Base-by-base conservation (phyloP, 2,113 vertebrate genomes). In the Anguilla rostrata region DNA sequence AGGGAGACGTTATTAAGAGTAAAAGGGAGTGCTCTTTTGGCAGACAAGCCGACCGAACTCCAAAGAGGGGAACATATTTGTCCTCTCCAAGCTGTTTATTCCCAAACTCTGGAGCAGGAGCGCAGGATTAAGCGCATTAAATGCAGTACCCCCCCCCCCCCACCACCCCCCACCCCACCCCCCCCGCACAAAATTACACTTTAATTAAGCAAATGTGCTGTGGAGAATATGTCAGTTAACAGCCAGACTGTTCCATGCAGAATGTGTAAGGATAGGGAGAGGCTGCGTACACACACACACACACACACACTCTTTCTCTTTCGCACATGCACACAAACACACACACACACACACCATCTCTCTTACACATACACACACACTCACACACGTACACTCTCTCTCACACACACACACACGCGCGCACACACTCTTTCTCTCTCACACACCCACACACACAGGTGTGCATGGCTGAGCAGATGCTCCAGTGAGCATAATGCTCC, bases 21-120 rank as follows among this genome's bases (percentile, higher is more conserved):
- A 39, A 79, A 89, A 87, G 84, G 53, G 63, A 84, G 56, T 83
- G 49, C 85, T 41, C 82, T 85, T 82, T 83, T 88, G 81, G 87
- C 89, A 84, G 34, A 6, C 0, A 18, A 39, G 39, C n/a, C 63
- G 43, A 75, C 71, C 12, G 29, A 12, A 34, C n/a, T 2, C 71
- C 5, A 29, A n/a, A 80, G 78, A 29, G 78, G 39, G 14, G 56
- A 34, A 40, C 11, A 29, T 39, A 26, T 46, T 60, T 40, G 39
- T 80, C 53, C 12, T 80, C 84, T 26, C 71, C 26, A 75, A 56
- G 29, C n/a, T 29, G 83, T 78, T 84, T 84, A 49, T 20, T 78
- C 84, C 41, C 71, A 75, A 75, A 75, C 71, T 75, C 71, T 6
- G 12, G 71, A 6, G 71, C 71, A 75, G 9, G 71, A 75, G 71